Evolutionary conservation across 2,113 vertebrate genomes (phyloP), one percentile per base, ranked within the genome.

Genomic region (Muntiacus muntjak): DNA sequence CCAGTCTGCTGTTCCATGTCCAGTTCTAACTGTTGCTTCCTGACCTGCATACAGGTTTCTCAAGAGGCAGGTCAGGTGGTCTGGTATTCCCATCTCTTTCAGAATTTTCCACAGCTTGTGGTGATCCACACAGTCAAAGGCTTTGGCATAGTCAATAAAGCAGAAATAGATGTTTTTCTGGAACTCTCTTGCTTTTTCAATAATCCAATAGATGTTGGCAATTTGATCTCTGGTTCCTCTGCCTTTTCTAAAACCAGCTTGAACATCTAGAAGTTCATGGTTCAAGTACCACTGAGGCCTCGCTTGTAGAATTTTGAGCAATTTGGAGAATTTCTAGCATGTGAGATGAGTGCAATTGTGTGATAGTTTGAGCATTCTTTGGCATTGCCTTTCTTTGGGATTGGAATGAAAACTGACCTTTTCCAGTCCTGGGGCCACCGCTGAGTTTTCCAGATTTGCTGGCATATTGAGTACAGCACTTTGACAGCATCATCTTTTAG

Each of bases 241-340:
- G 33, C 64, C 64, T 67, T 36, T 67, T 67, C 17, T 67, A 36
- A 67, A 67, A 36, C 33, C 17, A 67, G 17, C 33, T 67, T 67
- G 64, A 67, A 67, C 17, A 67, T 67, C 33, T 19, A 4, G 64
- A 67, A 2, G 1, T n/a, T n/a, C 33, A 67, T 1, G 1, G 62
- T 67, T 67, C 8, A 0, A 1, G 17, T 67, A 10, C 8, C 1
- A 0, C 1, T 67, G n/a, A 36, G 36, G 64, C 64, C 64, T 71
- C 17, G 17, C n/a, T 71, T 71, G n/a, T 9, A 71, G n/a, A 21
- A 71, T 71, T 71, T 71, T 71, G n/a, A 36, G 67, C n/a, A 71
- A 13, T 50, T 71, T 71, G n/a, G 17, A 71, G 17, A 21, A 36
- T 71, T 71, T 71, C 67, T 71, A 71, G 67, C 9, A 1, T 71